Base-by-base conservation (phyloP, 2,797 vertebrate genomes). In the Macrochelys suwanniensis region DNA sequence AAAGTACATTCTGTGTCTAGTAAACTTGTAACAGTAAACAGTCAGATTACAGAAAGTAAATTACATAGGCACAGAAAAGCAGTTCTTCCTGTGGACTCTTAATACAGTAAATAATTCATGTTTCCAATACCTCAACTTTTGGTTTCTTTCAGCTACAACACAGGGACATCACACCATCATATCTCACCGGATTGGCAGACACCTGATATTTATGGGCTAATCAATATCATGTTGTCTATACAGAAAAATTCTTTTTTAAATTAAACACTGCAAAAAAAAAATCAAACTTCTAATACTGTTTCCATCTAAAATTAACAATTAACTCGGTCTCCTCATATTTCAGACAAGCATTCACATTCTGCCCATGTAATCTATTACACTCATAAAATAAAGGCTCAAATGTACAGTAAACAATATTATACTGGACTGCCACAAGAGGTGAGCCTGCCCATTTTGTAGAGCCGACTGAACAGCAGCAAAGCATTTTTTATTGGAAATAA, bases 401-500 rank as follows among this genome's bases (percentile, higher is more conserved):
- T 77, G 17, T 78, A 87, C 49, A 77, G 47, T 92, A 80, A 74
- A 31, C 50, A 81, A 61, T 84, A 85, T 74, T 51, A 84, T 92
- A 91, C 83, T 54, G 3, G 53, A 28, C 85, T 61, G n/a, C 47
- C 78, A 94, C 6, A 92, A 16, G 17, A 59, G 13, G 25, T 26
- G 28, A 91, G 88, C 81, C 10, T 78, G 59, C 68, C 25, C 77
- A n/a, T 71, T 65, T 59, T 49, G n/a, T 25, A 68, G 15, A 28
- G 19, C 11, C 13, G 26, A n/a, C 47, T n/a, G 25, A 49, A 9
- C 21, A 84, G 59, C 49, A 68, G 26, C 19, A 37, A 68, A 80
- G 23, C 42, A 84, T 33, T 90, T 87, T 92, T 87, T 71, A 26
- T 91, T 92, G 85, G 77, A 82, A 31, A 79, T 12, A 53, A 87